phyloP scores from a whole-genome alignment of 2,113 vertebrate genomes.

The Eublepharis macularius region DNA sequence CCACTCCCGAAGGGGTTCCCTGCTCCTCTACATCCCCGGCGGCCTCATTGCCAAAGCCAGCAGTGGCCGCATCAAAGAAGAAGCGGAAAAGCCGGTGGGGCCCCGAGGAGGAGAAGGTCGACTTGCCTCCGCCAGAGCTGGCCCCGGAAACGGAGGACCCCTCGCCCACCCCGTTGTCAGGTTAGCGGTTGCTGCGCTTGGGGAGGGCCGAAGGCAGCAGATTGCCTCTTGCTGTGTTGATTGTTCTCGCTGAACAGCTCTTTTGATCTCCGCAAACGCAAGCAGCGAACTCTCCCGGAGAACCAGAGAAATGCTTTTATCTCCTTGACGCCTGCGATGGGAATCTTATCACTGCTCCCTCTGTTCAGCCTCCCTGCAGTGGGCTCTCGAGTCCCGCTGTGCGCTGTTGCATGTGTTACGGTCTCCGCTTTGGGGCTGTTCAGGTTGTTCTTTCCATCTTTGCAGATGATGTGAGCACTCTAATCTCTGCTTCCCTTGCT shows the following conservation, averaged over 20 bases:
- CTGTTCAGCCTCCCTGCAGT: not conserved
- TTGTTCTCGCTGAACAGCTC: conserved; percentile 18
- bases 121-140: conserved; percentile 78
- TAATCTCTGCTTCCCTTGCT: conserved; percentile 7
- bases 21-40: not conserved
- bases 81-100: conserved; percentile 97
- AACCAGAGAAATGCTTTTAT: conserved; percentile 42
- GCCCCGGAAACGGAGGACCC: conserved; percentile 63
- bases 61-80: conserved; percentile 74
- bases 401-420: conserved; percentile 37
- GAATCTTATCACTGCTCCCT: conserved; percentile 8
- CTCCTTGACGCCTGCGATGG: conserved; percentile 7
- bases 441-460: conserved; percentile 20
- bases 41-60: not conserved
- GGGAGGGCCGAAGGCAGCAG: not conserved
- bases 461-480: conserved; percentile 28
- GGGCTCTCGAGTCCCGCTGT: conserved; percentile 34
- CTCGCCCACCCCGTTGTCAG: conserved; percentile 74
- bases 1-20: conserved; percentile 22
- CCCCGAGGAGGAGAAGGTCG: conserved; percentile 90
- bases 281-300: conserved; percentile 28
- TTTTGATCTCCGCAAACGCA: not conserved
- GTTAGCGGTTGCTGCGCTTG: conserved; percentile 19
- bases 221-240: not conserved
- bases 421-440: conserved; percentile 3